Conservation (phyloP, 2,113 vertebrate genomes). For the Colaptes auratus region DNA sequence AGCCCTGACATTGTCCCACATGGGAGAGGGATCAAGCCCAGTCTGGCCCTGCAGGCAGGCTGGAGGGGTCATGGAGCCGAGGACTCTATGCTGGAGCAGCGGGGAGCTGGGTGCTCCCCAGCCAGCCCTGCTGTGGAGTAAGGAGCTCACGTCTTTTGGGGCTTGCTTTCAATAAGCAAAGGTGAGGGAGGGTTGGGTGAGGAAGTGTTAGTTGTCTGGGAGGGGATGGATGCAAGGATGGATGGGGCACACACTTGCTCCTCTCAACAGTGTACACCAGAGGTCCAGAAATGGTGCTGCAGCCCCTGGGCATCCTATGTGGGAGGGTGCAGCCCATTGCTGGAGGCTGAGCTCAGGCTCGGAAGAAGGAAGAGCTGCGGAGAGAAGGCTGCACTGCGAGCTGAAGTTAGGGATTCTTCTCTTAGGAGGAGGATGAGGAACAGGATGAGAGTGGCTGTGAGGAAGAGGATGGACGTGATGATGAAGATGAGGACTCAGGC, state of each 20-base stretch:
- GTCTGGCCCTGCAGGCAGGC: not conserved
- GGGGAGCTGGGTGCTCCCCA: not conserved
- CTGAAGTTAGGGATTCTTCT: slow-evolving; percentile 2
- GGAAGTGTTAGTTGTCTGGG: not conserved
- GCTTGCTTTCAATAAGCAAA: not conserved
- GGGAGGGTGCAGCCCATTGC: not conserved
- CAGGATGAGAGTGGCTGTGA: slow-evolving; percentile 92
- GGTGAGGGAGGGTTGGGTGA: not conserved
- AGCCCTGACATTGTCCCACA: fast-evolving
- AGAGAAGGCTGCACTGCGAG: not conserved
- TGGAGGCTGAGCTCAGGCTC: not conserved
- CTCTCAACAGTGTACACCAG: not conserved
- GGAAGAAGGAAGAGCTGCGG: not conserved
- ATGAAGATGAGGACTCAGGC: slow-evolving; percentile 91
- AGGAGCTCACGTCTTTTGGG: not conserved
- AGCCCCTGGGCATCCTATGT: not conserved
- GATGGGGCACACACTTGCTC: not conserved
- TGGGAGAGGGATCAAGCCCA: not conserved
- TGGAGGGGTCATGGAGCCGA: fast-evolving
- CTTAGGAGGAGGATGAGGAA: slow-evolving; percentile 89
- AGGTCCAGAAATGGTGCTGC: not conserved
- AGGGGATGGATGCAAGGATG: not conserved
- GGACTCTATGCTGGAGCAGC: not conserved
- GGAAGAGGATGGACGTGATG: slow-evolving; percentile 87
- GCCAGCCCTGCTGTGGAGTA: not conserved